A percentile compares a stretch with the other conserved stretches of the same genome.
Conservation (phyloP, 2,888 invertebrate species). For the Rhaphigaster nebulosa region DNA sequence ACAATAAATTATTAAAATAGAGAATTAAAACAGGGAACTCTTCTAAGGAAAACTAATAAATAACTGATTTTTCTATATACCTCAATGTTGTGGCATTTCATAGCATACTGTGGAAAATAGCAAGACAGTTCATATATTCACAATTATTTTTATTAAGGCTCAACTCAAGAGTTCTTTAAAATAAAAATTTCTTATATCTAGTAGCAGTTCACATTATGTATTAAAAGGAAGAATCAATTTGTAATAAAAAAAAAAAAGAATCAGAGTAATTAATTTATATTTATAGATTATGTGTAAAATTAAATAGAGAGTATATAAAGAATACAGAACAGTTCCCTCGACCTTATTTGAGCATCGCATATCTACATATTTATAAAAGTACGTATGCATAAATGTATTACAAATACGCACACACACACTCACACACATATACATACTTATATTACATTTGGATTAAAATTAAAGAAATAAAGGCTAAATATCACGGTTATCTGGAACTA, state of each 20-base stretch:
- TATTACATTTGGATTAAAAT: background rate
- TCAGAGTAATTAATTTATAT: conserved; percentile 6
- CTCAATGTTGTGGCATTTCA: no score
- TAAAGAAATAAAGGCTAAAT: conserved; percentile 44
- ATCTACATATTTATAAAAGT: conserved; percentile 42
- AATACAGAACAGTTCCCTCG: conserved; percentile 12
- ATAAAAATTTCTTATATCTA: background rate
- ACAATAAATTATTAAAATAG: no score
- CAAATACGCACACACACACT: background rate
- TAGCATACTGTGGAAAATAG: background rate
- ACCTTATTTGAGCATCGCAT: conserved; percentile 34
- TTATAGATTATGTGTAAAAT: background rate
- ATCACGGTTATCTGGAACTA: conserved; percentile 81
- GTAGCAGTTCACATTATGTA: background rate
- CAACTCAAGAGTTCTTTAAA: background rate
- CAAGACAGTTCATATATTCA: background rate
- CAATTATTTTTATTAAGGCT: background rate
- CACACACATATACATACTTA: background rate
- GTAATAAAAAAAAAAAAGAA: background rate
- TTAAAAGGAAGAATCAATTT: background rate
- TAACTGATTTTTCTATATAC: no score
- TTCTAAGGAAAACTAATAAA: no score
- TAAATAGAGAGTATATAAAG: conserved; percentile 6
- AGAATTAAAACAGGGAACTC: no score
- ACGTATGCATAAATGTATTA: background rate